A percentile compares a stretch with the other conserved stretches of the same genome.
Evolutionary conservation across 2,888 invertebrate genomes (phyloP).

Genomic region (Coleophora deauratella): DNA sequence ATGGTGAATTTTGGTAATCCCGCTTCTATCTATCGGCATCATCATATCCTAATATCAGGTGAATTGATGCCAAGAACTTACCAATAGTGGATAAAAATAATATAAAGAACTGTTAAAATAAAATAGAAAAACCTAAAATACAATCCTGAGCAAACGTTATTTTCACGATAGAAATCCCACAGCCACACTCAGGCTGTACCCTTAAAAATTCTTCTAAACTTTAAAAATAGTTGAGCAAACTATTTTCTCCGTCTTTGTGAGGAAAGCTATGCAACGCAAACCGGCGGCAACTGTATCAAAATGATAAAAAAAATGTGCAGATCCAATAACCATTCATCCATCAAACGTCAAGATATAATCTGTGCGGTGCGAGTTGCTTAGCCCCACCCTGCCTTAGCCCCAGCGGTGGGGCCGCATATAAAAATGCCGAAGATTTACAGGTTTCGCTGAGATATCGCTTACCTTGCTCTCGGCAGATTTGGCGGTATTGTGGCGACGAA

Average conservation of each 20-base stretch:
- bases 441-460: constrained; percentile 55
- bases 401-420: constrained; percentile 56
- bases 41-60: too few relatives aligned
- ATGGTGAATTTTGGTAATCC: too few relatives aligned
- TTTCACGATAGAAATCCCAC: background rate
- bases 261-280: constrained; percentile 35
- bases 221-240: constrained; percentile 19
- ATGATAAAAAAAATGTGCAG: constrained; percentile 76
- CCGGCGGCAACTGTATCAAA: constrained; percentile 65
- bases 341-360: constrained; percentile 83
- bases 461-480: constrained; percentile 58
- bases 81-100: too few relatives aligned
- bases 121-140: background rate
- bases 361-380: constrained; percentile 69
- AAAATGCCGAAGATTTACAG: constrained; percentile 73
- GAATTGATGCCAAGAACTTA: too few relatives aligned
- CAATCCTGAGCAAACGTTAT: background rate
- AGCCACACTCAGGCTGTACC: background rate
- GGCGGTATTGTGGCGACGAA: background rate
- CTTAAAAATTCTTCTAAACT: constrained; percentile 12
- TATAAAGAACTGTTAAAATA: too few relatives aligned
- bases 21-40: too few relatives aligned
- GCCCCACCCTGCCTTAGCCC: constrained; percentile 37
- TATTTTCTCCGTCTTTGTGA: constrained; percentile 30
- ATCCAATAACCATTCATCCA: constrained; percentile 88